Conservation (phyloP, 1,140 invertebrate species). For the Armadillidium nasatum region DNA sequence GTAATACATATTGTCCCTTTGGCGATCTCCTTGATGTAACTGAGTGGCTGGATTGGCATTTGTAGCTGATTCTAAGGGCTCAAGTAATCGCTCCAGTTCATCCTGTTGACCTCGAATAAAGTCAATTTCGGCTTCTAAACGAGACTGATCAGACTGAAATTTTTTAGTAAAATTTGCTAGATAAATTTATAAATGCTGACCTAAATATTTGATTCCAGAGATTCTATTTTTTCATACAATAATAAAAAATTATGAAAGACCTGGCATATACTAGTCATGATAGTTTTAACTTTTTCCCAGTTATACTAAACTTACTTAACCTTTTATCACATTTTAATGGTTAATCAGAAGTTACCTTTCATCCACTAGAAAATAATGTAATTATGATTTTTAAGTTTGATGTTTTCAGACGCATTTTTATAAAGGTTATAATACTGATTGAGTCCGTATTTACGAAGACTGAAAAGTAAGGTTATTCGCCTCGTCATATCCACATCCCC, state of each 20-base stretch:
- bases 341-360: too few species aligned
- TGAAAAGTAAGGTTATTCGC: too few species aligned
- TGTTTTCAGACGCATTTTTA: too few species aligned
- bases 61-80: conserved; percentile 68
- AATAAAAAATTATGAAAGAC: conserved; percentile 3
- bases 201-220: neutral
- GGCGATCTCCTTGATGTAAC: conserved; percentile 65
- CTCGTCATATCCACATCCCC: too few species aligned
- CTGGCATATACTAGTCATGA: too few species aligned
- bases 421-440: too few species aligned
- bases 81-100: conserved; percentile 80
- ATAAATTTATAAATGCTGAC: neutral
- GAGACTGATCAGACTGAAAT: conserved; percentile 75
- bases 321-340: too few species aligned
- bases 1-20: conserved; percentile 69
- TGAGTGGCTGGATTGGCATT: conserved; percentile 25
- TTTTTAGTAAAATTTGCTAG: neutral
- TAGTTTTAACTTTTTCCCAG: too few species aligned
- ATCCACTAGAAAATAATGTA: too few species aligned
- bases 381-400: too few species aligned
- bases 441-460: too few species aligned
- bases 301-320: too few species aligned
- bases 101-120: conserved; percentile 88
- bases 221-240: neutral
- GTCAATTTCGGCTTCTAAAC: conserved; percentile 88